Percentiles rank a stretch among this genome's conserved stretches.
Conservation (phyloP, 2,797 vertebrate species). For the Malacoraja senta region DNA sequence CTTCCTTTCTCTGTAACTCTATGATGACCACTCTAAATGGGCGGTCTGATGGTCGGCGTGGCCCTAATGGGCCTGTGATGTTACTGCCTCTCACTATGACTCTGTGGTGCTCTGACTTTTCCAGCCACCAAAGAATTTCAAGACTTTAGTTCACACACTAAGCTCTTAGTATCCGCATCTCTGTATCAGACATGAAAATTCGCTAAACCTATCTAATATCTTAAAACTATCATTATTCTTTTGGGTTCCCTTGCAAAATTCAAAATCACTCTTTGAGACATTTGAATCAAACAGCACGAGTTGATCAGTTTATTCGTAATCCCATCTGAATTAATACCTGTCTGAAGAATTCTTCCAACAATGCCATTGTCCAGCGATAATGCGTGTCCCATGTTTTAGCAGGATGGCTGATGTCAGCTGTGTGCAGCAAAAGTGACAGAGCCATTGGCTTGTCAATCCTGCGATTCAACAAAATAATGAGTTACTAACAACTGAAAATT, state of each 20-base stretch:
- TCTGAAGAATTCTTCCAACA: conserved; percentile 97
- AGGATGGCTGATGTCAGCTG: conserved; percentile 96
- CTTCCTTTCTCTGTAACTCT: no score
- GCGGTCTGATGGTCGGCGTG: no score
- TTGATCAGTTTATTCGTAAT: neutral
- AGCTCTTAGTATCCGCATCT: neutral
- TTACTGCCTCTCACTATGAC: no score
- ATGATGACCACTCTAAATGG: no score
- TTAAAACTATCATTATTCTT: neutral
- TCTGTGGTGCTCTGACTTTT: no score
- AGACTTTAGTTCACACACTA: no score
- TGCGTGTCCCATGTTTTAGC: conserved; percentile 92
- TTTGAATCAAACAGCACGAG: neutral
- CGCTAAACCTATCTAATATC: neutral
- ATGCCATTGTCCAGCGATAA: conserved; percentile 89
- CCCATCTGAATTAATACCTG: conserved; percentile 65
- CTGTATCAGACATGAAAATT: neutral
- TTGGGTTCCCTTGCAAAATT: neutral
- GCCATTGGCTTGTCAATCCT: conserved; percentile 97
- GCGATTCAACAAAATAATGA: conserved; percentile 49
- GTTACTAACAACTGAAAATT: conserved; percentile 37
- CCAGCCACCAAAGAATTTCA: no score
- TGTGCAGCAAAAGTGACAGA: conserved; percentile 89
- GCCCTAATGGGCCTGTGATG: no score
- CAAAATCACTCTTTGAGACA: neutral